Base-by-base conservation (phyloP, 2,888 invertebrate species). In the Pheosia gnoma region DNA sequence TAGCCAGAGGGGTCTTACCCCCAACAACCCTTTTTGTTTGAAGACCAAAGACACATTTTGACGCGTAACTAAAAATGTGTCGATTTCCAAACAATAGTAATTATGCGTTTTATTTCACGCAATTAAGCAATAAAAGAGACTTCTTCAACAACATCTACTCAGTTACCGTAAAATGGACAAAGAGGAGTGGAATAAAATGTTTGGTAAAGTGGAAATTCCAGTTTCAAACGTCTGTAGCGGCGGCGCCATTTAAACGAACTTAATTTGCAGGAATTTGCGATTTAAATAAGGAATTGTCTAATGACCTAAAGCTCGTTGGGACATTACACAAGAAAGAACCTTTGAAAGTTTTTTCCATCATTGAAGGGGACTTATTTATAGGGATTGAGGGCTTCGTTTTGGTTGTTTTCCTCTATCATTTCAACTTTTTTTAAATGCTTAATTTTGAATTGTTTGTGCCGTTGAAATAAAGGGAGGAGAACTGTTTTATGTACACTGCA, bases 281-380 rank as follows among this genome's bases (percentile, higher is more conserved):
- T 80, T 80, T 79, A 80, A 83, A 84, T 81, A 80, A 79, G 74
- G 74, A 77, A 80, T 79, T 75, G 77, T 71, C 78, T 80, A 81
- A 82, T 81, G 77, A 72, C 70, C 70, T 71, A 67, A 65, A 71
- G 77, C 75, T 68, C 67, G 61, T 74, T 78, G 60, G 62, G 71
- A 71, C 70, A 62, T 72, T 79, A 75, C 72, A 75, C 79, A 77
- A 74, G 74, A 63, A 58, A 53, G 55, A 47, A 65, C 60, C 64
- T 67, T 71, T 65, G 38, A 57, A 47, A 58, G 60, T 63, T 67
- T 58, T 37, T 53, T 53, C 63, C 64, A 66, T 77, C 74, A 64
- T 72, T 62, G 67, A 6, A 59, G 60, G 61, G 63, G 61, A 65
- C 63, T 74, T 74, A 69, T 77, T 73, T 65, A 68, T 70, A 64